These are phyloP conservation scores for Clarias gariepinus DNA, from an alignment of 2,113 vertebrate genomes.

Conservation along the genomic window DNA sequence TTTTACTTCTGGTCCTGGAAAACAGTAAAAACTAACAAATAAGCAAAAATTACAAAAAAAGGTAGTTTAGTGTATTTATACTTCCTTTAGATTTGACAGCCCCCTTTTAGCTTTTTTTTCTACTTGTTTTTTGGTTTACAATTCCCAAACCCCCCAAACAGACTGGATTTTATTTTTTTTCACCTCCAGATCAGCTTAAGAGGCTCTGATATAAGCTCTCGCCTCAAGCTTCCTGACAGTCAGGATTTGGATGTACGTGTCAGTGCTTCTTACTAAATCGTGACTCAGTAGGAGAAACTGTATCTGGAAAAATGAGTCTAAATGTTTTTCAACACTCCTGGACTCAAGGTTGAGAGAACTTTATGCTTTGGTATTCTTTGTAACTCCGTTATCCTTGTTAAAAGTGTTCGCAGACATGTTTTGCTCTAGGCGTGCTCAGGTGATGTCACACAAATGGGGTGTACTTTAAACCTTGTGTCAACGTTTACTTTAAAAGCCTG, in stretches of 20 bases:
- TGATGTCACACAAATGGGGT: conserved; percentile 66
- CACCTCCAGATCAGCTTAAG: conserved; percentile 18
- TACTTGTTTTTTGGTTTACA: neutral
- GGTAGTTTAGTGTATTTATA: neutral
- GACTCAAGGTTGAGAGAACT: neutral
- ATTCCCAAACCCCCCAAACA: neutral
- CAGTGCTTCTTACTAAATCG: neutral
- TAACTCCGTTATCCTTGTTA: neutral
- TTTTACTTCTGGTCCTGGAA: neutral
- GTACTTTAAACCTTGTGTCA: conserved; percentile 56
- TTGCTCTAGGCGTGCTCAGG: neutral
- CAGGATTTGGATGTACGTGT: neutral
- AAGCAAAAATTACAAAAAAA: too few relatives aligned
- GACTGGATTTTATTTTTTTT: neutral
- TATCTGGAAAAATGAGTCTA: neutral
- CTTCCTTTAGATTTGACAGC: neutral
- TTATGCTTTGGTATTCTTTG: neutral
- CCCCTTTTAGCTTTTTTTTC: neutral
- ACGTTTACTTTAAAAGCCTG: conserved; percentile 55
- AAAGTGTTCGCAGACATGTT: neutral
- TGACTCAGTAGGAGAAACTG: conserved; percentile 15
- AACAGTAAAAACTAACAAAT: neutral
- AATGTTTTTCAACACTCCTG: neutral
- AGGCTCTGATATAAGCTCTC: neutral
- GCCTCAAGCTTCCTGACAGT: conserved; percentile 25